phyloP scores from a whole-genome alignment of 92 coral and sea anemone species.

The Siderastrea siderea region DNA sequence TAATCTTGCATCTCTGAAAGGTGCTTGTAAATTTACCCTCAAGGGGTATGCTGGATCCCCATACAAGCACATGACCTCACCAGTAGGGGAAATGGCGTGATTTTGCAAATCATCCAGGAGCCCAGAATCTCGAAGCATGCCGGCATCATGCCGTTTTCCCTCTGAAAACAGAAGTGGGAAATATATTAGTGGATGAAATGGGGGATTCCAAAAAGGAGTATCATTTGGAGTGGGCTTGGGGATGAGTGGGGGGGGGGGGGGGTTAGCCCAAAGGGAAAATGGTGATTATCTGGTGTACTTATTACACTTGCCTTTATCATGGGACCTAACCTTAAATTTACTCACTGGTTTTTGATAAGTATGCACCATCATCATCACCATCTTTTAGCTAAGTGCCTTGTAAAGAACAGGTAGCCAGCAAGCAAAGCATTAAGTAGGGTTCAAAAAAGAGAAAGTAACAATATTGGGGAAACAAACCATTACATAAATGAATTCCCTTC shows the following conservation, averaged over 20 bases:
- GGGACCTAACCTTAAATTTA: background rate
- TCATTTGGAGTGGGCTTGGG: too few relatives aligned
- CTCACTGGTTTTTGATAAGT: background rate
- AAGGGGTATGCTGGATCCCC: constrained; percentile 51
- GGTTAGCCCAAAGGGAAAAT: too few relatives aligned
- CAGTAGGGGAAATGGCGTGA: constrained; percentile 29
- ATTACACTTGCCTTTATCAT: background rate
- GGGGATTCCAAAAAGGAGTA: too few relatives aligned
- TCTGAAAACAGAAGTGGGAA: background rate
- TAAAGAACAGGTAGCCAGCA: background rate
- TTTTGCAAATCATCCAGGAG: constrained; percentile 24
- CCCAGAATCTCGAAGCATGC: constrained; percentile 52
- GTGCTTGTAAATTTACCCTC: constrained; percentile 44
- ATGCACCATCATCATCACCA: background rate
- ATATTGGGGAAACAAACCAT: background rate
- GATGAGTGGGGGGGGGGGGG: too few relatives aligned
- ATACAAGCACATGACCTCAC: constrained; percentile 27
- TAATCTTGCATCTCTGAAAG: background rate
- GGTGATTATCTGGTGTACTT: background rate
- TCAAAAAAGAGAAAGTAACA: background rate
- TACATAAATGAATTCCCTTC: constrained; percentile 17
- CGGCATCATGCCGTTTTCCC: constrained; percentile 23
- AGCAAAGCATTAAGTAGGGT: background rate
- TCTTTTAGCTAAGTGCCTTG: background rate
- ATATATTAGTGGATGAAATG: too few relatives aligned